Percentiles rank a stretch among this genome's conserved stretches.
These are phyloP conservation scores for Cyclophora punctaria DNA, from an alignment of 2,888 invertebrate genomes.

Conservation along the genomic window DNA sequence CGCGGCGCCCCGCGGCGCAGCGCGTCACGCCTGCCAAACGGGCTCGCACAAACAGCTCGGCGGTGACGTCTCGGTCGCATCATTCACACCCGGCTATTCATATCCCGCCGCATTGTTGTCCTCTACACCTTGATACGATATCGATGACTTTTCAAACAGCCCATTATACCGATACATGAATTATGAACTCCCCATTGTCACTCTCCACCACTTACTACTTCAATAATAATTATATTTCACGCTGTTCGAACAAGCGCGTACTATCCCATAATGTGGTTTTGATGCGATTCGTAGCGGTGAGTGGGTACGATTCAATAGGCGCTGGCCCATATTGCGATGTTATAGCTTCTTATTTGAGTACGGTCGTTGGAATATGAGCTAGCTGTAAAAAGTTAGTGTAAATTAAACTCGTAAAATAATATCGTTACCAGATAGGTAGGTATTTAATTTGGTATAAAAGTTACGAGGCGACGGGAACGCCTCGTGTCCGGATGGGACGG, in stretches of 20 bases:
- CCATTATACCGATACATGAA: slow-evolving; percentile 23
- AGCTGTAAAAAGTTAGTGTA: too few species aligned
- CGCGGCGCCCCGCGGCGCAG: neutral
- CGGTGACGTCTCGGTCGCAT: slow-evolving; percentile 25
- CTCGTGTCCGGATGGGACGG: neutral
- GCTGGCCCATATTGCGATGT: too few species aligned
- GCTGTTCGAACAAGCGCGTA: neutral
- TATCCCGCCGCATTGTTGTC: slow-evolving; percentile 29
- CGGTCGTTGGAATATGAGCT: too few species aligned
- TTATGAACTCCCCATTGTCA: slow-evolving; percentile 13
- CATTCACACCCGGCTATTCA: slow-evolving; percentile 28
- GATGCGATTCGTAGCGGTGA: too few species aligned
- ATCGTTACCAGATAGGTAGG: too few species aligned
- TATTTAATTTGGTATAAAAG: too few species aligned
- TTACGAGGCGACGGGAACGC: too few species aligned
- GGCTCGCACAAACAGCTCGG: slow-evolving; percentile 13
- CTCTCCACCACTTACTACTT: neutral
- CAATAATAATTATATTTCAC: slow-evolving; percentile 1
- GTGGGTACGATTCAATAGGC: too few species aligned
- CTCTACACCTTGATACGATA: slow-evolving; percentile 32
- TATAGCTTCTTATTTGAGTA: too few species aligned
- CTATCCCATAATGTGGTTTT: too few species aligned
- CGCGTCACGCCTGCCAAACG: slow-evolving; percentile 41
- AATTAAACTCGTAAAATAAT: too few species aligned
- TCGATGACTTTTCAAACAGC: slow-evolving; percentile 32